A percentile compares a stretch with the other conserved stretches of the same genome.
These are phyloP conservation scores for Oscheius sp. DNA, from an alignment of 2,888 invertebrate species.

Conservation along the genomic window DNA sequence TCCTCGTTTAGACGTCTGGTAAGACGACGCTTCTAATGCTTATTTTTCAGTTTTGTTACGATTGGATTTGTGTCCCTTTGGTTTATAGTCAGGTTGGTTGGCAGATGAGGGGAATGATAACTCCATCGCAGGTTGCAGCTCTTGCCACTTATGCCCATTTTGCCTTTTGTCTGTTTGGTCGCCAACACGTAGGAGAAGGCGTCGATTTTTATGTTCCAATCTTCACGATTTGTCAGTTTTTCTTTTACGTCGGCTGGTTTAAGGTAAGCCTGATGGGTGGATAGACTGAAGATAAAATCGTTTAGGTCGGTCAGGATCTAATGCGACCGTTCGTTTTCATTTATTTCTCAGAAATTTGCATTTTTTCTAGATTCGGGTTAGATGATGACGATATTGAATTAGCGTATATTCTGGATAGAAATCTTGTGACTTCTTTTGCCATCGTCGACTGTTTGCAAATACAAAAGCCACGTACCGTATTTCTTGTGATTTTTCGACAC, in stretches of 20 bases:
- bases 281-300: background rate
- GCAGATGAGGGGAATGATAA: too few species aligned
- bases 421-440: conserved; percentile 52
- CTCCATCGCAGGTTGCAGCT: conserved; percentile 71
- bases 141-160: conserved; percentile 71
- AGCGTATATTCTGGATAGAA: conserved; percentile 54
- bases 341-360: too few species aligned
- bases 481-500: too few species aligned
- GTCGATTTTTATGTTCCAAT: conserved; percentile 51
- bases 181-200: conserved; percentile 41
- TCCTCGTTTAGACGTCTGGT: conserved; percentile 43
- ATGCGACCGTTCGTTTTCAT: conserved; percentile 62
- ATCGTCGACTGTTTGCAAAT: conserved; percentile 51
- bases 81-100: conserved; percentile 59
- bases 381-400: conserved; percentile 60
- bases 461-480: conserved; percentile 50
- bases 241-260: conserved; percentile 62
- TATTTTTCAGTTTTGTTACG: conserved; percentile 57
- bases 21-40: too few species aligned
- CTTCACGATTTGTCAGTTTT: conserved; percentile 57
- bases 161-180: conserved; percentile 70
- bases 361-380: too few species aligned
- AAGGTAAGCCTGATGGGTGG: conserved; percentile 41
- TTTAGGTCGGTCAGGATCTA: conserved; percentile 57
- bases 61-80: conserved; percentile 61